Evolutionary conservation across 2,888 invertebrate species (phyloP), one percentile per base, ranked within the genome.

Genomic region (Drosophila anceps): DNA sequence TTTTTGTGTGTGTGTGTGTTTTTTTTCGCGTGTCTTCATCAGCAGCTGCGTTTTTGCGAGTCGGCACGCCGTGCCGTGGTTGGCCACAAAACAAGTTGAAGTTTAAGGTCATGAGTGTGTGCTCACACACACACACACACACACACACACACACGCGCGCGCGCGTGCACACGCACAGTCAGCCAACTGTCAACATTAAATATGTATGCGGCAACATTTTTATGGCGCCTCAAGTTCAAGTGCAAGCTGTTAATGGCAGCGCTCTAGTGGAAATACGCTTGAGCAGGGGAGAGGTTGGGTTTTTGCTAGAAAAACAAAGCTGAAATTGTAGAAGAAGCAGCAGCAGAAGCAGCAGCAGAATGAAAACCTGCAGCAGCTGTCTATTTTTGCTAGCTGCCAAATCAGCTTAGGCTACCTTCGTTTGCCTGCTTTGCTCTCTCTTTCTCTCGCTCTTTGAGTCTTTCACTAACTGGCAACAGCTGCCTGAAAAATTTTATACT

Each of bases 51-150:
- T 63, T 58, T 50, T 73, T 55, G 54, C 61, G 50, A 60, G 50
- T 50, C 76, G 64, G 62, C 79, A 65, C 51, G 60, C 46, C 66
- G 39, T 39, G 39, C 27, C 54, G 39, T 18, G 69, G 66, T 48
- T 76, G 43, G 74, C 70, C 69, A 66, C 75, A 71, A 81, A 73
- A 68, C 77, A 78, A 76, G 77, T 81, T 82, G 76, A 91, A 91
- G 88, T 91, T 88, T 88, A 88, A 88, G 88, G 91, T 91, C 83
- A 88, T 68, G 81, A 72, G 70, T 76, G 72, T 78, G 64, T 67
- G 69, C 58, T 64, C 54, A 73, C 59, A 65, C 63, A 46, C 70
- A 71, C 68, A 63, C 43, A 41, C 18, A 24, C 24, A 75, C 55
- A 64, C 62, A 51, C 69, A 68, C 63, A 61, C 41, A 39, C n/a